Evolutionary conservation across 2,888 invertebrate genomes (phyloP).

Genomic region (Macrosiphum euphorbiae): DNA sequence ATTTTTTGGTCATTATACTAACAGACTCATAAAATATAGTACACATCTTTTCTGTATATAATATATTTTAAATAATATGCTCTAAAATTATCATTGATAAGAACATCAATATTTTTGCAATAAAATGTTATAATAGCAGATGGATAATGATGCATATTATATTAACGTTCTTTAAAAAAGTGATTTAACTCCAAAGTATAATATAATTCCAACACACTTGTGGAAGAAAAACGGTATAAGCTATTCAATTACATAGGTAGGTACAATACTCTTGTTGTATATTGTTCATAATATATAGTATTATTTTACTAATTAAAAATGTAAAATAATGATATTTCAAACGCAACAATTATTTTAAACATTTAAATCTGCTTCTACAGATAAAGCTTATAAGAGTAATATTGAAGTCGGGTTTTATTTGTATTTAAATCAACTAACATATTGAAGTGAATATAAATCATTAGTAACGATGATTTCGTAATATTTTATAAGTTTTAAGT

Average conservation of each 20-base stretch:
- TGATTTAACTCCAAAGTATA: neutral
- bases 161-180: neutral
- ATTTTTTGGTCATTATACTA: neutral
- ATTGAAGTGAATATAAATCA: neutral
- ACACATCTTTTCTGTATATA: neutral
- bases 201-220: neutral
- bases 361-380: neutral
- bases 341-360: neutral
- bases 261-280: neutral
- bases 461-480: neutral
- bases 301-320: neutral
- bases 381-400: neutral
- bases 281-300: neutral
- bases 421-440: neutral
- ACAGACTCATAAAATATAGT: neutral
- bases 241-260: neutral
- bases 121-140: neutral
- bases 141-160: neutral
- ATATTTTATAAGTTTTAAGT: neutral
- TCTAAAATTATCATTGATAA: neutral
- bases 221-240: neutral
- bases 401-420: neutral
- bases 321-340: neutral
- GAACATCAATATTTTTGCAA: neutral
- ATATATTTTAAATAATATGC: neutral